Percentiles rank a stretch among this genome's conserved stretches.
Conservation (phyloP, 64 coral and sea anemone species). For the Montipora capricornis region DNA sequence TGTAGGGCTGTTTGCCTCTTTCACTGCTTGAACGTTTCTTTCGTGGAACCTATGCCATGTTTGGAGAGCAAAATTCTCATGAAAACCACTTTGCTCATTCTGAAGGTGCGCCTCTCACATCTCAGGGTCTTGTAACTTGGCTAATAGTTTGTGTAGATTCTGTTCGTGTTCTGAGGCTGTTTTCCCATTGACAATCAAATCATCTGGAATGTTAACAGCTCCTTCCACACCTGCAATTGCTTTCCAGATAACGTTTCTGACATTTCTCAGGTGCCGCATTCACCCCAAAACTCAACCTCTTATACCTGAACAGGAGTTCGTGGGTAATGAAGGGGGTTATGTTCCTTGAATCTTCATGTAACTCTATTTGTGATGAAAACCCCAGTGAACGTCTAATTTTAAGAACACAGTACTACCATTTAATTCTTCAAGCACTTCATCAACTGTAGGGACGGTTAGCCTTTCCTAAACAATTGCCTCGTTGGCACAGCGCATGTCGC, state of each 20-base stretch:
- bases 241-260: slow-evolving; percentile 12
- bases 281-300: not conserved
- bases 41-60: slow-evolving; percentile 28
- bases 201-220: not conserved
- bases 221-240: not conserved
- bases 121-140: slow-evolving; percentile 24
- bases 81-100: slow-evolving; percentile 42
- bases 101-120: slow-evolving; percentile 28
- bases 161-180: slow-evolving; percentile 34
- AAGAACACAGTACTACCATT: not conserved
- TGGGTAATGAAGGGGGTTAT: not conserved
- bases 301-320: not conserved
- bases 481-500: not conserved
- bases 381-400: not conserved
- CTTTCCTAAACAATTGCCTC: not conserved
- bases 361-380: not conserved
- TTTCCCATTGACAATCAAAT: slow-evolving; percentile 38
- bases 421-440: not conserved
- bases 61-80: slow-evolving; percentile 37
- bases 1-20: not conserved
- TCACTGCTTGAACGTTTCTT: not conserved
- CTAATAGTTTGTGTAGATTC: not conserved
- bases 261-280: not conserved
- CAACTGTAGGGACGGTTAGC: not conserved
- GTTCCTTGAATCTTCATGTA: not conserved